A percentile compares a stretch with the other conserved stretches of the same genome.
These are phyloP conservation scores for Littorina saxatilis DNA, from an alignment of 1,140 invertebrate genomes.

Conservation along the genomic window DNA sequence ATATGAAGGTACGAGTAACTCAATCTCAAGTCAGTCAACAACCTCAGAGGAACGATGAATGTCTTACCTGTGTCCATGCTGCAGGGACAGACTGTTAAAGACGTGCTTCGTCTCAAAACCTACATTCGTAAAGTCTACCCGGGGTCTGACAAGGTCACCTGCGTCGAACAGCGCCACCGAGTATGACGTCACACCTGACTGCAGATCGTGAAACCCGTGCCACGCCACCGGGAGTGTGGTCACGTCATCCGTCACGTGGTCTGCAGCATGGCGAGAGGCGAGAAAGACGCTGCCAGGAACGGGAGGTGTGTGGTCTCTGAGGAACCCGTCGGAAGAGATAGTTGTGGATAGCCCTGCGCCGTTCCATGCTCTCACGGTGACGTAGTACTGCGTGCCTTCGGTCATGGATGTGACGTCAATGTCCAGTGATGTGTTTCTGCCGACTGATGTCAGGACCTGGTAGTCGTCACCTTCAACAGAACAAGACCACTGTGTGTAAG, in stretches of 20 bases:
- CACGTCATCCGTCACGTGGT: slow-evolving; percentile 1
- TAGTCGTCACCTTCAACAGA: slow-evolving; percentile 31
- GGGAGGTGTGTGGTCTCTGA: slow-evolving; percentile 45
- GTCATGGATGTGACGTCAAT: slow-evolving; percentile 9
- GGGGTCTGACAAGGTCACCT: background rate
- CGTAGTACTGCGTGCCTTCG: slow-evolving; percentile 44
- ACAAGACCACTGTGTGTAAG: too few species aligned
- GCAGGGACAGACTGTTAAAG: slow-evolving; percentile 3
- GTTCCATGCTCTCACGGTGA: slow-evolving; percentile 46
- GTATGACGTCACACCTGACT: slow-evolving; percentile 47
- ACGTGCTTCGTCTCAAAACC: slow-evolving; percentile 34
- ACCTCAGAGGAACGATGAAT: too few species aligned
- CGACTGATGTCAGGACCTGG: slow-evolving; percentile 18
- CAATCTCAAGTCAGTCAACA: too few species aligned
- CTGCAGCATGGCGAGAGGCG: slow-evolving; percentile 33
- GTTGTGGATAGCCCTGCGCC: slow-evolving; percentile 38
- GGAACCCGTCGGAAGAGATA: slow-evolving; percentile 48
- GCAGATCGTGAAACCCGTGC: slow-evolving; percentile 50
- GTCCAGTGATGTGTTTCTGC: slow-evolving; percentile 7
- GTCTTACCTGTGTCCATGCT: slow-evolving; percentile 28
- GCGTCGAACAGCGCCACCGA: slow-evolving; percentile 38
- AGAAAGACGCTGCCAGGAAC: slow-evolving; percentile 45
- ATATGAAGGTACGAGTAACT: too few species aligned
- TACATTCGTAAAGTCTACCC: background rate
- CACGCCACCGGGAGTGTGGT: slow-evolving; percentile 42